Evolutionary conservation across 2,888 invertebrate genomes (phyloP).

Genomic region (Bugula neritina): DNA sequence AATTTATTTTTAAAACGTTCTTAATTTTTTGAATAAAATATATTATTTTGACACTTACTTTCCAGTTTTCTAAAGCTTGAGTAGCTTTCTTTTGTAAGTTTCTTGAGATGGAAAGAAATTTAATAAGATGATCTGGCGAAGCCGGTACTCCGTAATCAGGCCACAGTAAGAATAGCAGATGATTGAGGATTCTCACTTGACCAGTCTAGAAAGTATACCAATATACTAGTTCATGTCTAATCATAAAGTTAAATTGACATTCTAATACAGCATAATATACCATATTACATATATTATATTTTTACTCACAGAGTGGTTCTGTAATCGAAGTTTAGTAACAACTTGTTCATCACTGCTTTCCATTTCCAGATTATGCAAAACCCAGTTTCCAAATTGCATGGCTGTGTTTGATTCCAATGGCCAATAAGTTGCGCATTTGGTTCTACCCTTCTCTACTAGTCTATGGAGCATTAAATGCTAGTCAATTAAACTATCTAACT

Average conservation of each 20-base stretch:
- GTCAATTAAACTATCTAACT: too few relatives aligned
- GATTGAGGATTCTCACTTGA: constrained; percentile 66
- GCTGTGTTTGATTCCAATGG: constrained; percentile 55
- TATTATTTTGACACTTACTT: neutral
- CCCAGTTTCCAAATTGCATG: neutral
- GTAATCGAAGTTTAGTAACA: neutral
- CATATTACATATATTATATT: neutral
- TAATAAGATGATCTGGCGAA: constrained; percentile 79
- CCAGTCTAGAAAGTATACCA: constrained; percentile 41
- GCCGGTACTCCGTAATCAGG: constrained; percentile 92
- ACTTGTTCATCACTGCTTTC: neutral
- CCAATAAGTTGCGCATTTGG: constrained; percentile 97
- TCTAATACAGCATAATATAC: neutral
- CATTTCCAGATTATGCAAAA: neutral
- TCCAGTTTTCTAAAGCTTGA: constrained; percentile 25
- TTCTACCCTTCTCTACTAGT: constrained; percentile 80
- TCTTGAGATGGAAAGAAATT: constrained; percentile 77
- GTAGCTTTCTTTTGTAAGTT: constrained; percentile 64
- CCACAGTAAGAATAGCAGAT: constrained; percentile 89
- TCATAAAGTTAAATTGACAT: neutral
- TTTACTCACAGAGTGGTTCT: neutral
- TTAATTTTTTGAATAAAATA: constrained; percentile 26
- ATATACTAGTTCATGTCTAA: too few relatives aligned
- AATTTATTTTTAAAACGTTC: neutral
- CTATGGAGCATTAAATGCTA: too few relatives aligned